These are phyloP conservation scores for Trichonephila clavata DNA, from an alignment of 1,140 invertebrate genomes.

Conservation along the genomic window DNA sequence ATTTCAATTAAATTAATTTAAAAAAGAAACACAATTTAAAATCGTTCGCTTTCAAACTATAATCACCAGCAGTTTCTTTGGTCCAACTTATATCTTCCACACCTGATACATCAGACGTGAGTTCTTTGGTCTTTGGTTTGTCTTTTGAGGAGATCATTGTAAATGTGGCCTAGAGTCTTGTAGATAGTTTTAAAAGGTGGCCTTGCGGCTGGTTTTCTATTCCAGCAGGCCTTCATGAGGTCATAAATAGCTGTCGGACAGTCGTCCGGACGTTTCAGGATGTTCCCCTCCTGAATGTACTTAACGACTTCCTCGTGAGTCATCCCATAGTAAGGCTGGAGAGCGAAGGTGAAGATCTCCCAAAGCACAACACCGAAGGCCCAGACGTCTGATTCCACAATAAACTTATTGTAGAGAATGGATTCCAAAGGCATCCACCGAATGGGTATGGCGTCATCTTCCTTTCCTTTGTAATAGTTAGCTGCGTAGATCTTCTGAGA, in stretches of 20 bases:
- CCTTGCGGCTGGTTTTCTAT: conserved; percentile 89
- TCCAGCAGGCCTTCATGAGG: conserved; percentile 96
- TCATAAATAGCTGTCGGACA: conserved; percentile 94
- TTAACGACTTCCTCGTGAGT: conserved; percentile 97
- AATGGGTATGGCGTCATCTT: conserved; percentile 95
- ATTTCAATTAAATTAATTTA: background rate
- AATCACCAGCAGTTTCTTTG: conserved; percentile 61
- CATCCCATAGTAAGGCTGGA: conserved; percentile 97
- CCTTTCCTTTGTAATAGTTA: conserved; percentile 82
- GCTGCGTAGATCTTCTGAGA: conserved; percentile 94
- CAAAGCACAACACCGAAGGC: conserved; percentile 95
- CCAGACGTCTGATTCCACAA: conserved; percentile 96
- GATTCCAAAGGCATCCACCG: conserved; percentile 98
- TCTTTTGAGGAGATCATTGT: conserved; percentile 77
- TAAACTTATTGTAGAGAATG: conserved; percentile 96
- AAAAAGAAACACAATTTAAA: background rate
- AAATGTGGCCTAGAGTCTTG: conserved; percentile 76
- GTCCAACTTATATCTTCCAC: conserved; percentile 6
- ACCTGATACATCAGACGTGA: conserved; percentile 57
- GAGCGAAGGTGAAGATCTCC: conserved; percentile 96
- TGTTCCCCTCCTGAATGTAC: conserved; percentile 94
- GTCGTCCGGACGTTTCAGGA: conserved; percentile 92
- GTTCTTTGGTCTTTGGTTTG: conserved; percentile 70
- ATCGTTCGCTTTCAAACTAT: conserved; percentile 39
- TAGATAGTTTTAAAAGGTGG: conserved; percentile 87